Base-by-base conservation (phyloP, 2,888 invertebrate genomes). In the Pammene fasciana region DNA sequence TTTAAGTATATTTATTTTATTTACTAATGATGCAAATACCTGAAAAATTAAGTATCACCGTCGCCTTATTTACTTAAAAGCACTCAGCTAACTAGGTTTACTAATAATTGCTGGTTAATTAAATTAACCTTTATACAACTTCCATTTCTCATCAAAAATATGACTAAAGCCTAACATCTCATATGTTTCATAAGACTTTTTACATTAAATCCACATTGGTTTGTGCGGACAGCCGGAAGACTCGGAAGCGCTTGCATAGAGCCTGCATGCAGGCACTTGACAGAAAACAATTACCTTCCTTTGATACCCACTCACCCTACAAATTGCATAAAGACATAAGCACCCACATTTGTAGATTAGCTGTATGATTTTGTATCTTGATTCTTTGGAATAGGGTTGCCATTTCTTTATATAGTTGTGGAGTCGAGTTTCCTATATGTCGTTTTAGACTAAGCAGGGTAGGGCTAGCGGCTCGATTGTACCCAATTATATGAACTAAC, bases 261-360 rank as follows among this genome's bases (percentile, higher is more conserved):
- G 34, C 16, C 26, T 11, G 60, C 36, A n/a, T 8, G 16, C 38
- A 26, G 45, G 16, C 54, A n/a, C 64, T 38, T 68, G 68, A 65
- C 68, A 68, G 68, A 68, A 68, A 65, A 68, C 65, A 65, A 68
- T 68, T 68, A 65, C 52, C 59, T 46, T 26, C 59, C 68, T 59
- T 45, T 62, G 43, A 68, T 55, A 57, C 55, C 60, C 41, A 4
- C 48, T 18, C 41, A 6, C n/a, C 9, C 9, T 38, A n/a, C 18
- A 14, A 36, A 36, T 61, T 26, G n/a, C 13, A 41, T 13, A 38
- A 60, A 6, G 14, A 38, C 26, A 11, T 18, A 59, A 34, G 45
- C 6, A 43, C 43, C 34, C 59, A 45, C 46, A 16, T 36, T 48
- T 14, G 13, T 11, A 36, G 2, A n/a, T n/a, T n/a, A 14, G 34